Base-by-base conservation (phyloP, 2,113 vertebrate genomes). In the Hoplias malabaricus region DNA sequence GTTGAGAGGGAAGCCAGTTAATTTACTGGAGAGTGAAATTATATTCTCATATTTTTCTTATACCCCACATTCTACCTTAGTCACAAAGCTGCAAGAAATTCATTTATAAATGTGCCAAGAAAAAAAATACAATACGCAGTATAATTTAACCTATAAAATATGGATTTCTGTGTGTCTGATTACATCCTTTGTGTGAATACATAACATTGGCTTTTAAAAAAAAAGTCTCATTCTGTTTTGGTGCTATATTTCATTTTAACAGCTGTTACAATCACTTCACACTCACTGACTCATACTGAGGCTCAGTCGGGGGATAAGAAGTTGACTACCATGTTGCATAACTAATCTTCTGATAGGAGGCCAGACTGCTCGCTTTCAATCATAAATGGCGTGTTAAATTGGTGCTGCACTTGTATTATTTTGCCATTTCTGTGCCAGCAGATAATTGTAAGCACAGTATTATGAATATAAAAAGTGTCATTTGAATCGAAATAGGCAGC, bases 161-260 rank as follows among this genome's bases (percentile, higher is more conserved):
- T 42, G 13, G 21, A 59, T 27, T 36, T 71, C 38, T 38, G 34
- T 19, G 11, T 38, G 13, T 2, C 9, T 59, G 70, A 29, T 61
- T 79, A 16, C 29, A 10, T 7, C 19, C 23, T 48, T 31, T 68
- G 23, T 43, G 31, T 50, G 27, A 33, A 70, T 70, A 36, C 63
- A 31, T 12, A 42, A 67, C 19, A 14, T 13, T n/a, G n/a, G 0
- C 2, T 27, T 46, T 23, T 4, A 34, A 53, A 34, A 36, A 36
- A 34, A 50, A 50, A 53, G 14, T 13, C 31, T 14, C 50, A 12
- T 56, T 67, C 43, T 27, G 3, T 77, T 69, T 67, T 57, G 67
- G 11, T 77, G 56, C 43, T 61, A 53, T 62, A 13, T 48, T 63
- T 36, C 54, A 29, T 75, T 75, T 75, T 75, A 69, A 56, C 43